phyloP scores from a whole-genome alignment of 2,888 invertebrate genomes.

The Rhamphomyia laevipes region DNA sequence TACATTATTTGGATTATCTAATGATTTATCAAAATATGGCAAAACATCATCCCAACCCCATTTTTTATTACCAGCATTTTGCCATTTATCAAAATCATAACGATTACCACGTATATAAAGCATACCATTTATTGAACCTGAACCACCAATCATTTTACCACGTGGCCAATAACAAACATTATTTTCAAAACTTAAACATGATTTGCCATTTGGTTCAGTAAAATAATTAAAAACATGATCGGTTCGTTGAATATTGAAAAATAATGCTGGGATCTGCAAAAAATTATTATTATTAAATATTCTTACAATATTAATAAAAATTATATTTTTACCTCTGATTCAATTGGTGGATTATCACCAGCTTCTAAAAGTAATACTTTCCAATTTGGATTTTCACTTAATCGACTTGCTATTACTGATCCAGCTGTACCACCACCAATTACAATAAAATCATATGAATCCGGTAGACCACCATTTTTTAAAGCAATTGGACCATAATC shows the following conservation, averaged over 20 bases:
- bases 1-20: slow-evolving; percentile 45
- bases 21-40: slow-evolving; percentile 69
- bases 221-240: slow-evolving; percentile 17
- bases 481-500: slow-evolving; percentile 27
- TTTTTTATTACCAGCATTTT: slow-evolving; percentile 43
- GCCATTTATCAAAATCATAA: slow-evolving; percentile 54
- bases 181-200: slow-evolving; percentile 21
- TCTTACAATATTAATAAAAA: too few relatives aligned
- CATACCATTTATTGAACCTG: slow-evolving; percentile 52
- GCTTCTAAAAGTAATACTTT: slow-evolving; percentile 21
- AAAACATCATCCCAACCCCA: slow-evolving; percentile 67
- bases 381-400: slow-evolving; percentile 22
- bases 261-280: background rate
- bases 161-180: slow-evolving; percentile 42
- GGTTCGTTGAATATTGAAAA: background rate
- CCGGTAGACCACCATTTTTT: slow-evolving; percentile 22
- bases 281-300: background rate
- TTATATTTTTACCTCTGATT: slow-evolving; percentile 18
- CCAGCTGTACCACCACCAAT: slow-evolving; percentile 15
- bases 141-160: slow-evolving; percentile 54
- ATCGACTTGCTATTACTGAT: slow-evolving; percentile 19
- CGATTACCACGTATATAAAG: slow-evolving; percentile 51
- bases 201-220: slow-evolving; percentile 20
- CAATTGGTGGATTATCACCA: slow-evolving; percentile 22
- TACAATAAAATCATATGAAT: slow-evolving; percentile 11